Evolutionary conservation across 2,113 vertebrate genomes (phyloP), one percentile per base, ranked within the genome.

Genomic region (Harpagus bidentatus): DNA sequence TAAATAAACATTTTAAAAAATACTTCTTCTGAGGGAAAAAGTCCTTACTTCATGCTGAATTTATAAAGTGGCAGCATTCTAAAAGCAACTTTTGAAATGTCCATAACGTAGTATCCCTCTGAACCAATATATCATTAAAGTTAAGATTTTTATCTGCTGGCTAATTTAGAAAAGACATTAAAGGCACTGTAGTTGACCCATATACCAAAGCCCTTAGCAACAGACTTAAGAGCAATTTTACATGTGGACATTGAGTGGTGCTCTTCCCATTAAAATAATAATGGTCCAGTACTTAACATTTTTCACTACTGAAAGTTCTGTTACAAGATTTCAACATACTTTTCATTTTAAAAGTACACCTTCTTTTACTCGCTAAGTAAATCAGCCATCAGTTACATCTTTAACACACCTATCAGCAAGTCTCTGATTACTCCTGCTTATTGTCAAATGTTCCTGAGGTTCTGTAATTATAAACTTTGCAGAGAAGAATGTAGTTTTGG

Each of bases 211-310:
- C 29, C 26, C 47, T 70, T 62, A 48, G 45, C n/a, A 90, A 80
- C 0, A 71, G 23, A 28, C 34, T 65, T 82, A 47, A 76, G 62
- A 95, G 77, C 48, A 92, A 63, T 97, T 95, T 88, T 84, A 93
- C 14, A 72, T 62, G 38, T 50, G 36, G 45, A 93, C 92, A 89
- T 82, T 42, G 53, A 91, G 78, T 91, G 93, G 91, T 87, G 93
- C 91, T 95, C 94, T 95, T 97, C 42, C 36, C 84, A 93, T 76
- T 89, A 87, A 91, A 89, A 97, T 63, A 81, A 31, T 53, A 88
- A 82, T 28, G 8, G 17, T 45, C 34, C 13, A 61, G 20, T 82
- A 86, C 15, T 65, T 63, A 74, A 63, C 18, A 61, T 58, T 79
- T 76, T 71, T 53, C 43, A 58, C 10, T 61, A 29, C 8, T 53